Percentiles rank a stretch among this genome's conserved stretches.
Conservation (phyloP, 2,888 invertebrate genomes). For the Dolichopus griseipennis region DNA sequence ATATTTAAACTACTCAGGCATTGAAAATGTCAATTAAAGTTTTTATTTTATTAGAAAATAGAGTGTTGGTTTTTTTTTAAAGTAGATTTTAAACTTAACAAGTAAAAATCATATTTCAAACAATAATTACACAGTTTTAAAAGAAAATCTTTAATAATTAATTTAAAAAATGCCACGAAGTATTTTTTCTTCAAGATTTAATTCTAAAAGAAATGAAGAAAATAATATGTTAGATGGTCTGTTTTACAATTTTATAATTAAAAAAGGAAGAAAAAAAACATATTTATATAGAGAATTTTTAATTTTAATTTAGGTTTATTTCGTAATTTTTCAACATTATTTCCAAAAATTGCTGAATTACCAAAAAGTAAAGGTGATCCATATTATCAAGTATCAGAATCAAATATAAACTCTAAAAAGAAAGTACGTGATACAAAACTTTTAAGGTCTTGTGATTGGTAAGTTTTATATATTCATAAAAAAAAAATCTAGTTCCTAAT, state of each 20-base stretch:
- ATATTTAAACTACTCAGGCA: not conserved
- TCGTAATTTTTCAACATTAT: conserved; percentile 23
- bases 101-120: too few relatives aligned
- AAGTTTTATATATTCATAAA: conserved; percentile 4
- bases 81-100: too few relatives aligned
- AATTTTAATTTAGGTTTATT: conserved; percentile 12
- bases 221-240: conserved; percentile 31
- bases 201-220: conserved; percentile 26
- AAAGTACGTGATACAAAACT: conserved; percentile 24
- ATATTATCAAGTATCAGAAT: not conserved
- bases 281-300: not conserved
- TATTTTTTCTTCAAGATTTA: conserved; percentile 32
- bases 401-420: not conserved
- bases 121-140: too few relatives aligned
- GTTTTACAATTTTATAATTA: not conserved
- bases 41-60: too few relatives aligned
- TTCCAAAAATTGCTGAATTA: conserved; percentile 27
- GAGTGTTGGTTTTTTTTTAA: not conserved
- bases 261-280: not conserved
- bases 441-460: conserved; percentile 30
- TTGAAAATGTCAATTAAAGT: conserved; percentile 7
- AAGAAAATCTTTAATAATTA: too few relatives aligned
- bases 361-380: not conserved
- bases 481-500: too few relatives aligned
- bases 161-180: conserved; percentile 29